phyloP scores from a whole-genome alignment of 2,888 invertebrate genomes.

The Antheraea assamensis region DNA sequence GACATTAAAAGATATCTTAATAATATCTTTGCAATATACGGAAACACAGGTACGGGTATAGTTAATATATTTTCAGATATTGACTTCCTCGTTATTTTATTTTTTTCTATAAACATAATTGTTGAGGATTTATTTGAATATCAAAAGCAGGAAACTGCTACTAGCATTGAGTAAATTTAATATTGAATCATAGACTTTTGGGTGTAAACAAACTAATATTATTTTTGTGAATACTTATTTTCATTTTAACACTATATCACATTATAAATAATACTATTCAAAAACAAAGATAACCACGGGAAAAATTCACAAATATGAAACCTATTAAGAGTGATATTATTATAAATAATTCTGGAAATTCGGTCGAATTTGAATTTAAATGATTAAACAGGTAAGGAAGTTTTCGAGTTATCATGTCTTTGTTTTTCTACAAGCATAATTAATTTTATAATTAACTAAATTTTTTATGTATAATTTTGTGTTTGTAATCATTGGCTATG shows the following conservation, averaged over 20 bases:
- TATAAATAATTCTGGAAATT: background rate
- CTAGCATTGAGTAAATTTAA: no score
- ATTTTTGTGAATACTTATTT: no score
- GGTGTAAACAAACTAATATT: no score
- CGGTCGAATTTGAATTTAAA: background rate
- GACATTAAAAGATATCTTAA: background rate
- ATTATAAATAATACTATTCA: no score
- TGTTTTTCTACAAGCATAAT: background rate
- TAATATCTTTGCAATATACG: background rate
- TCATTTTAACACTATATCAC: no score
- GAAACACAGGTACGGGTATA: no score
- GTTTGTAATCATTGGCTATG: no score
- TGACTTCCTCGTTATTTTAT: background rate
- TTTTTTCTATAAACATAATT: background rate
- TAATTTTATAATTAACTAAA: background rate
- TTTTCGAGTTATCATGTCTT: background rate
- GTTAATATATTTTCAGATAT: no score
- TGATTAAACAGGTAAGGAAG: background rate
- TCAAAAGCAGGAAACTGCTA: no score
- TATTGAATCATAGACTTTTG: no score
- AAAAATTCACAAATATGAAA: background rate
- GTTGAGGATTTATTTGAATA: no score
- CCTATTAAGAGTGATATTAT: background rate
- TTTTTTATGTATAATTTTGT: background rate
- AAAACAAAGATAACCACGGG: no score